Base-by-base conservation (phyloP, 1,140 invertebrate species). In the Aphidius ervi region DNA sequence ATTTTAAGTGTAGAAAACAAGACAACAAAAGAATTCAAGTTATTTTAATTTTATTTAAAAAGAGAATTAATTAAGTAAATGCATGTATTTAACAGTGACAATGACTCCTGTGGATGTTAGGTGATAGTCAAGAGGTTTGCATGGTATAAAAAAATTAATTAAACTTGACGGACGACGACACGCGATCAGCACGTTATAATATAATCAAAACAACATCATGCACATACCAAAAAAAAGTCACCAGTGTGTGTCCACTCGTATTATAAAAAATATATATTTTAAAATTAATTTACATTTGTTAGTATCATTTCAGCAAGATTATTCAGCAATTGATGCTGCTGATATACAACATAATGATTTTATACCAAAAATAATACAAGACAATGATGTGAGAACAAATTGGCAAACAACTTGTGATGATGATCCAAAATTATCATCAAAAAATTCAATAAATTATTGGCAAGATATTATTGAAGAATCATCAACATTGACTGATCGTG, bases 241-340 rank as follows among this genome's bases (percentile, higher is more conserved):
- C 10, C 31, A 10, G 40, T 40, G n/a, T 9, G 37, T 8, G 5
- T 6, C 6, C 6, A 37, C 20, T 41, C n/a, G 9, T 55, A 41
- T 6, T 9, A 23, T 16, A 57, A 6, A 5, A 56, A 46, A 45
- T 6, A 9, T n/a, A 56, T 45, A 46, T 5, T 46, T 39, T 45
- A 56, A 9, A 20, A 56, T 9, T 16, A 16, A n/a, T 4, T 10
- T 64, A 49, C 46, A 2, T 43, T 61, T 66, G 67, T 48, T 46
- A 80, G 77, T 80, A 41, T 79, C 78, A 4, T 80, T 79, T 60
- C 77, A 78, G 62, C 75, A 73, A 53, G 69, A 74, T 31, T 31
- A 31, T 45, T 78, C 76, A 16, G 16, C 16, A 0, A 68, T 74
- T 8, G 74, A 79, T 39, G 65, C 67, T 23, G 70, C 67, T 23